Base-by-base conservation (phyloP, 2,888 invertebrate genomes). In the Drosophila siamana region DNA sequence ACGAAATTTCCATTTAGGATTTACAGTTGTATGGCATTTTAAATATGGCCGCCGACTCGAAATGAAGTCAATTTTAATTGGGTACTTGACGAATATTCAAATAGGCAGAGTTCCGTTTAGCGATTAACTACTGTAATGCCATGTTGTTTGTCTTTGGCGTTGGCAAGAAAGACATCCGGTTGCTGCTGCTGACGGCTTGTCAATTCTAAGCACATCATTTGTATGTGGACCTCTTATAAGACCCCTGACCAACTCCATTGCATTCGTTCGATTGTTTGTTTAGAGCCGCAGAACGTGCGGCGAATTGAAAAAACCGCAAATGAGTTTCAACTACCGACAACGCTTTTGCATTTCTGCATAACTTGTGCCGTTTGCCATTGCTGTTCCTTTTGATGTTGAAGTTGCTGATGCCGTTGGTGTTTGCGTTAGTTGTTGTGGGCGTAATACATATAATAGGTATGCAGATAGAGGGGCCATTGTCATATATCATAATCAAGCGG, bases 181-280 rank as follows among this genome's bases (percentile, higher is more conserved):
- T 81, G 68, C n/a, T 16, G 63, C 63, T 28, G 30, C 54, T 73
- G 82, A 70, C 86, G 78, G 67, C 89, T 87, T 78, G 89, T 85
- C 86, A 85, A 89, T 85, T 87, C 88, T 69, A 85, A 76, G 74
- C 89, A 85, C 82, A 89, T 84, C 78, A 57, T 60, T 73, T 80
- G 63, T 50, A 54, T 41, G 41, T 41, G 11, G 52, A 56, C 60
- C 80, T 56, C 71, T 48, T 41, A 8, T 47, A 43, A 48, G 43
- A 67, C 74, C 55, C 33, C 56, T 72, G 69, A 51, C 50, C 55
- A 67, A 74, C 74, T 72, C 46, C 65, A 40, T 74, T 68, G 79
- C 69, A 69, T 52, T 50, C 62, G 48, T 52, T 50, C 69, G 48
- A 36, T 62, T 19, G 78, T 74, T 74, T 60, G 78, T 57, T 89